Percentiles rank a stretch among this genome's conserved stretches.
phyloP scores from a whole-genome alignment of 2,888 invertebrate species.

The Embidobia sp. region DNA sequence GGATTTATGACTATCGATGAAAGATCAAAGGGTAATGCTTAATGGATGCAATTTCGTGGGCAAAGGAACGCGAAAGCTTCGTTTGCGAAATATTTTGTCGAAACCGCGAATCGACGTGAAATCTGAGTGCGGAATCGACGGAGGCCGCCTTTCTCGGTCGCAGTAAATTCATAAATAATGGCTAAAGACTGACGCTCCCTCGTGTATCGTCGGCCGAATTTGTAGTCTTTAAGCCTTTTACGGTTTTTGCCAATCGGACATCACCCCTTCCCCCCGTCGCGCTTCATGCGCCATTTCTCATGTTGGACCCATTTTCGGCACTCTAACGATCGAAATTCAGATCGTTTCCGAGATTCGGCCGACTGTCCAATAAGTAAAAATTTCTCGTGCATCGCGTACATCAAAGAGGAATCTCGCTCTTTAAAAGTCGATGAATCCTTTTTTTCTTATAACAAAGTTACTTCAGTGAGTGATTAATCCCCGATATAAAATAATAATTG shows the following conservation, averaged over 20 bases:
- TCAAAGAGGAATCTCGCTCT: conserved; percentile 15
- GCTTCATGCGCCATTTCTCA: conserved; percentile 40
- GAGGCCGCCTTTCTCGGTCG: conserved; percentile 73
- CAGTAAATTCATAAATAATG: conserved; percentile 81
- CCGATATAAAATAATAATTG: neutral
- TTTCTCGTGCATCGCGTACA: conserved; percentile 20
- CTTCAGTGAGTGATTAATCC: neutral
- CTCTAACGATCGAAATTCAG: conserved; percentile 56
- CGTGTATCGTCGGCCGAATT: conserved; percentile 74
- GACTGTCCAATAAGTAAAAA: conserved; percentile 59
- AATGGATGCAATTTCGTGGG: conserved; percentile 39
- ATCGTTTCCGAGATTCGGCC: conserved; percentile 60
- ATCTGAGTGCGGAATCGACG: conserved; percentile 65
- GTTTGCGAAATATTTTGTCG: conserved; percentile 77
- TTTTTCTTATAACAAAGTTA: too few relatives aligned
- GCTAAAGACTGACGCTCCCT: conserved; percentile 72
- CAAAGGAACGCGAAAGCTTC: conserved; percentile 69
- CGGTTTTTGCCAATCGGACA: conserved; percentile 73
- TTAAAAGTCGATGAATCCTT: neutral
- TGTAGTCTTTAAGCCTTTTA: conserved; percentile 79
- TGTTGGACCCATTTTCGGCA: conserved; percentile 39
- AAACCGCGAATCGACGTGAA: conserved; percentile 74
- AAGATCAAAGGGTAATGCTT: conserved; percentile 28
- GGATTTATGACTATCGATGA: conserved; percentile 39
- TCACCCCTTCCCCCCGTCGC: conserved; percentile 38